A percentile compares a stretch with the other conserved stretches of the same genome.
phyloP scores from a whole-genome alignment of 2,797 vertebrate species.

The Galagoides demidoff region DNA sequence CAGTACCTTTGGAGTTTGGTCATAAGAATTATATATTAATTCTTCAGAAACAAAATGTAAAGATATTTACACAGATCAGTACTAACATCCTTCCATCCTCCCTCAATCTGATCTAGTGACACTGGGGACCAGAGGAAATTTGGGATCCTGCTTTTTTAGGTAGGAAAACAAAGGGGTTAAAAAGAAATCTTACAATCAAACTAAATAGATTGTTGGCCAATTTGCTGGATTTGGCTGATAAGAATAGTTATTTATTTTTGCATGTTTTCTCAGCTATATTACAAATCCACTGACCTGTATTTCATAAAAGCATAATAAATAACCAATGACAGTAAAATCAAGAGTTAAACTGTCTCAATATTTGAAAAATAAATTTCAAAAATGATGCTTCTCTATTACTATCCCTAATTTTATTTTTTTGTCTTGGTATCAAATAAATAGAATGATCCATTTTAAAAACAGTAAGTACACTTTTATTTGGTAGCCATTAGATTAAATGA shows the following conservation, averaged over 20 bases:
- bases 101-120: background rate
- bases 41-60: background rate
- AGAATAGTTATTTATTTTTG: background rate
- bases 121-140: background rate
- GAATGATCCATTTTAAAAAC: background rate
- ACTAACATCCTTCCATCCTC: background rate
- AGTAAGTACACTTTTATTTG: background rate
- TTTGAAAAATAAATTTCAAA: conserved; percentile 21
- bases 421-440: background rate
- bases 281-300: background rate
- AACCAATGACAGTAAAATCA: background rate
- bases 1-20: background rate
- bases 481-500: background rate
- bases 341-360: background rate
- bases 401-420: background rate
- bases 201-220: background rate
- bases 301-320: background rate
- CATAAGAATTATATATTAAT: background rate
- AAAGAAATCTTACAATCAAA: background rate
- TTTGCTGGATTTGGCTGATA: background rate
- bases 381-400: background rate
- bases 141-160: background rate
- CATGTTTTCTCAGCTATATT: background rate
- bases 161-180: background rate
- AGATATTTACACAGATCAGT: background rate